Evolutionary conservation across 2,888 invertebrate species (phyloP), one percentile per base, ranked within the genome.

Genomic region (Eristalinus sepulchralis): DNA sequence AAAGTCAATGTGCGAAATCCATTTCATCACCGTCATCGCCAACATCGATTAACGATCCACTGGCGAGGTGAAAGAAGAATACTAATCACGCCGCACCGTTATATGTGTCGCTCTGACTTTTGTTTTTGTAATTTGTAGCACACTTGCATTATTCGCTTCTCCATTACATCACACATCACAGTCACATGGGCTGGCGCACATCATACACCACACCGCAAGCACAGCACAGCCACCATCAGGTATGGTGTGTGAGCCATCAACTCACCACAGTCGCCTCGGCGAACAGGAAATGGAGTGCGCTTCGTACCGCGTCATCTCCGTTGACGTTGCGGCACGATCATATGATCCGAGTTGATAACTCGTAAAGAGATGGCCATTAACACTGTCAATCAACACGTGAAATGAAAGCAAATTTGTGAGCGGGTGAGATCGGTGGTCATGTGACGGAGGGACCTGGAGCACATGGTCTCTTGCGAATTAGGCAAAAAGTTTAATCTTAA

Each of bases 331-430:
- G 34, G 1, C 17, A n/a, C 47, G 17, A 17, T 47, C 47, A 47
- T 47, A 17, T 47, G 47, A 47, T 17, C 47, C 17, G 8, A 47
- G 17, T 17, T n/a, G 47, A 17, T 47, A 17, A 17, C 47, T 8
- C 47, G 8, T 47, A 47, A 17, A 47, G n/a, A 47, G 17, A 17
- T 17, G 2, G 47, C 47, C 34, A 75, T 75, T 75, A 75, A 64
- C 73, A 64, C 73, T 57, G 64, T 36, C 24, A 64, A 55, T 53
- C 67, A 55, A 27, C 67, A 53, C 31, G 47, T 53, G 67, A 67
- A 67, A 67, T 67, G 67, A 55, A 67, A 67, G 67, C 53, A 67
- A 67, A 67, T 39, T 9, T 10, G n/a, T n/a, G n/a, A n/a, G 36
- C 36, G n/a, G n/a, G n/a, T n/a, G 47, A 47, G n/a, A 47, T 47